Evolutionary conservation across 1,140 invertebrate species (phyloP).

Genomic region (Orussus abietinus): DNA sequence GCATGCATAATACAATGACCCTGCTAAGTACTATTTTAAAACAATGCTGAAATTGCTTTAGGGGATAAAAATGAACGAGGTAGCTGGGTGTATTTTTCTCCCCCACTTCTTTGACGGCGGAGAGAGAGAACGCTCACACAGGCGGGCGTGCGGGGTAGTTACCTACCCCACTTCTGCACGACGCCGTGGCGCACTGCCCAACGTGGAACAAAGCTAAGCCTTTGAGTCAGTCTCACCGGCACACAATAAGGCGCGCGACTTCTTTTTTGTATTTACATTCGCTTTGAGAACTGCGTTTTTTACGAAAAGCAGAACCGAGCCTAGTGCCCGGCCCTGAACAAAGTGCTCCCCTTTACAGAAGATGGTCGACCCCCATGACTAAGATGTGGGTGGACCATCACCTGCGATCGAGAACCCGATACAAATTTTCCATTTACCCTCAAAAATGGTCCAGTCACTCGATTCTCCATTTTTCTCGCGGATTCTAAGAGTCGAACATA

Average conservation of each 20-base stretch:
- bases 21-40: constrained; percentile 58
- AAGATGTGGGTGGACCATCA: no score
- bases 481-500: no score
- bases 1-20: constrained; percentile 58
- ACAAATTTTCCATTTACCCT: no score
- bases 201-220: constrained; percentile 49
- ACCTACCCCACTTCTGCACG: no score
- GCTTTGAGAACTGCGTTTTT: constrained; percentile 18
- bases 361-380: no score
- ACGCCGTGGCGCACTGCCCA: constrained; percentile 4
- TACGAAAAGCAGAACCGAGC: neutral
- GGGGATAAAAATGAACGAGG: constrained; percentile 57
- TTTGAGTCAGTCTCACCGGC: constrained; percentile 52
- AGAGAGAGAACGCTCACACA: constrained; percentile 29
- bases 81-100: constrained; percentile 54
- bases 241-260: constrained; percentile 53
- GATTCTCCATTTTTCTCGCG: no score
- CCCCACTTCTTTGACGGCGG: constrained; percentile 42
- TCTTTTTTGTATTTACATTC: constrained; percentile 38
- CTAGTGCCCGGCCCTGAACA: no score
- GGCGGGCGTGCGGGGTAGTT: constrained; percentile 35
- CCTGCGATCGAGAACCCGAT: no score
- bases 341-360: no score
- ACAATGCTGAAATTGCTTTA: constrained; percentile 58
- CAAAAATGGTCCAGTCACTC: no score